Base-by-base conservation (phyloP, 35 echinoderm and acorn worm species). In the Patiria miniata region DNA sequence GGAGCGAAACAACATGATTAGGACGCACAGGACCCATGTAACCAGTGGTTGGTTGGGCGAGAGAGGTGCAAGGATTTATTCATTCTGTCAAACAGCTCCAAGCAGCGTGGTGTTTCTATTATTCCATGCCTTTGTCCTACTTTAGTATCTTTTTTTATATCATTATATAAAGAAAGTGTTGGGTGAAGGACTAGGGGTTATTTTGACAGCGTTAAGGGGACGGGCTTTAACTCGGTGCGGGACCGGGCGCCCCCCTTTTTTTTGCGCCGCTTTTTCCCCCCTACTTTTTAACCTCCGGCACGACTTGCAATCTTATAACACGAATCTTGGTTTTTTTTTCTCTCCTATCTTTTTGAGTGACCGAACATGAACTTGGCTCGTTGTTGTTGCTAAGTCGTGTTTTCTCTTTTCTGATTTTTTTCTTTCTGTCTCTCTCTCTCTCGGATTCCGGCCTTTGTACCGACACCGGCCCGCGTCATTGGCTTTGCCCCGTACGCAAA, bases 141-240 rank as follows among this genome's bases (percentile, higher is more conserved):
- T 47, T 73, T 36, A 73, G 65, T 73, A 73, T 73, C 65, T 28
- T 30, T 73, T 73, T 73, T 73, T 73, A 60, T 18, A 60, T 18
- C 57, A 18, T 26, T 10, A n/a, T 47, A 28, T 26, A 73, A 73
- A 73, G 34, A 73, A 73, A 73, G 29, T 73, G 65, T 26, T 73
- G 14, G 65, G 26, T 30, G 26, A 34, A 73, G 65, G 65, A 73
- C 65, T 73, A 8, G 65, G 65, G 65, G 65, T 26, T 73, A 73
- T 73, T 73, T 73, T 32, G 65, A 73, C 65, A 73, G 65, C 65
- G 26, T 73, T 73, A 23, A 34, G 21, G 26, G 65, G 65, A 73
- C 7, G 65, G 65, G 29, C 29, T 73, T 73, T 32, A 73, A 73
- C 42, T 47, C 42, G 4, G 42, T 47, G n/a, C n/a, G n/a, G n/a